These are phyloP conservation scores for Muscicapa comitata DNA, from an alignment of 2,797 vertebrate genomes.

Conservation along the genomic window DNA sequence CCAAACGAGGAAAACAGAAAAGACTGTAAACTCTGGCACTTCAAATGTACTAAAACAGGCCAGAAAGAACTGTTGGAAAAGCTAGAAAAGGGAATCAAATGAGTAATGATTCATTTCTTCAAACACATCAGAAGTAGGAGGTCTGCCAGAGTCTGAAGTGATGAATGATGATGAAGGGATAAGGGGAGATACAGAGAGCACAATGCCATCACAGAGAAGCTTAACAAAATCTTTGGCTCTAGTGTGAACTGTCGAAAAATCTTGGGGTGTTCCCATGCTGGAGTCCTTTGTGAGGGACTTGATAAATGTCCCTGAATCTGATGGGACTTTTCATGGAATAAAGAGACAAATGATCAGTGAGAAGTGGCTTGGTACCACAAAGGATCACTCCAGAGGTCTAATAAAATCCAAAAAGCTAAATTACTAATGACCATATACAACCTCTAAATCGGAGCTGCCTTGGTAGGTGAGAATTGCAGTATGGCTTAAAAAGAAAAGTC, in stretches of 20 bases:
- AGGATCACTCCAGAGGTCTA: not conserved
- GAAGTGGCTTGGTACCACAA: not conserved
- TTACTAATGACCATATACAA: not conserved
- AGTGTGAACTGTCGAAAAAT: not conserved
- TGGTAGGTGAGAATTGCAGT: not conserved
- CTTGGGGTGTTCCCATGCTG: not conserved
- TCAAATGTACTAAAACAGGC: not conserved
- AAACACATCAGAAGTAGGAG: constrained; percentile 4
- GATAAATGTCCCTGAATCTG: not conserved
- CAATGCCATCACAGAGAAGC: not conserved
- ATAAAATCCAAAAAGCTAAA: not conserved
- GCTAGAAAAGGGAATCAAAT: not conserved
- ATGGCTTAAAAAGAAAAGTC: not conserved
- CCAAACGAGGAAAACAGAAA: not conserved
- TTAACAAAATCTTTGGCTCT: not conserved
- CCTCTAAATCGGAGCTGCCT: not conserved
- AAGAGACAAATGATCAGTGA: not conserved
- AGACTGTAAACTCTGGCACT: constrained; percentile 7
- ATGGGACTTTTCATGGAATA: not conserved
- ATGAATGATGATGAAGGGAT: not conserved
- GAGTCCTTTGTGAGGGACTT: not conserved
- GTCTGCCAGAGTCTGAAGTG: not conserved
- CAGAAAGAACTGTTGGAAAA: constrained; percentile 14
- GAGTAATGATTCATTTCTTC: constrained; percentile 19
- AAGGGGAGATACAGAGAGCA: constrained; percentile 9